Conservation (phyloP, 2,797 vertebrate species). For the Urocyon cinereoargenteus region DNA sequence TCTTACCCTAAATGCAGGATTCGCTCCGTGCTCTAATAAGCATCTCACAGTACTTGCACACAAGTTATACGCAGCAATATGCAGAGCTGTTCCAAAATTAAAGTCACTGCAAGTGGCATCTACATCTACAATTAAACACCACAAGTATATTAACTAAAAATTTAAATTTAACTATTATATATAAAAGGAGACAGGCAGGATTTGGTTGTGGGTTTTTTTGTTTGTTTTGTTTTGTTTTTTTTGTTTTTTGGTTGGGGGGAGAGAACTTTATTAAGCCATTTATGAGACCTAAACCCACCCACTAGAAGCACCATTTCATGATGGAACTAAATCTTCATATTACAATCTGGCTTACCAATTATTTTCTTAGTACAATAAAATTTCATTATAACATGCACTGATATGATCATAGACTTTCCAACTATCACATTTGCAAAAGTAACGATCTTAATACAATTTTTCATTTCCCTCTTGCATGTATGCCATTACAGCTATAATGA, state of each 20-base stretch:
- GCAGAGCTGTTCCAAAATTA: conserved; percentile 97
- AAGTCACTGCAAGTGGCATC: conserved; percentile 99
- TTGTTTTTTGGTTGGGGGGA: neutral
- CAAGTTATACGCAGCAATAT: conserved; percentile 97
- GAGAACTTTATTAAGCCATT: neutral
- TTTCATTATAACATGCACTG: neutral
- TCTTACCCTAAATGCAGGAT: conserved; percentile 97
- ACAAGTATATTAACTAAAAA: conserved; percentile 46
- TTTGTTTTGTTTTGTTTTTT: neutral
- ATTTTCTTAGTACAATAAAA: neutral
- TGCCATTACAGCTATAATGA: neutral
- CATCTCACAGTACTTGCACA: conserved; percentile 94
- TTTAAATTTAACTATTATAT: neutral
- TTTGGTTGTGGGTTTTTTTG: neutral
- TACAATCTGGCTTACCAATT: neutral
- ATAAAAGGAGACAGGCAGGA: neutral
- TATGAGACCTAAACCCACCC: neutral
- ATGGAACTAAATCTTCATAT: neutral
- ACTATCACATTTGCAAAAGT: neutral
- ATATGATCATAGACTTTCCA: neutral
- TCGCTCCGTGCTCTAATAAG: conserved; percentile 96
- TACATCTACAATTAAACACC: conserved; percentile 92
- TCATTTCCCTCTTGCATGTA: neutral
- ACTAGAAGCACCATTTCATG: neutral
- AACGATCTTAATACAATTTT: neutral